Evolutionary conservation across 2,797 vertebrate genomes (phyloP), one percentile per base, ranked within the genome.

Genomic region (Brachymystax lenok): DNA sequence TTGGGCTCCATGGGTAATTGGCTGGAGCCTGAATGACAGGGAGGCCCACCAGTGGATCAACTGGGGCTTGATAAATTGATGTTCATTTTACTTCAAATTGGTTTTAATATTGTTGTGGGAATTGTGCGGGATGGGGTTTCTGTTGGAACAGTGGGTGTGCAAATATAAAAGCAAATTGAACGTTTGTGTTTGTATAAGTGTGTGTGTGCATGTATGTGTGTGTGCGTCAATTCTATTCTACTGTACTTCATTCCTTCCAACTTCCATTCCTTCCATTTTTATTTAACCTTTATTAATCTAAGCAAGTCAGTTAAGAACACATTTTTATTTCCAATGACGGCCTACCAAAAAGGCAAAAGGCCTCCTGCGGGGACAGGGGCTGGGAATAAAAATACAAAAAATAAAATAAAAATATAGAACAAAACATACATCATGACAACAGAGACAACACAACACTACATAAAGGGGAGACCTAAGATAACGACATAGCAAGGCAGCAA

Each of bases 21-120:
- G 91, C 91, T 90, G 88, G 92, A 91, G 92, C 91, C 91, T 90
- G 87, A 92, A 91, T 90, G 92, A 93, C 91, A 90, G 88, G 85
- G 90, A 91, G 86, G 89, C 91, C 90, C 92, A 88, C 87, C 14
- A 83, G 69, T 80, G 86, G 88, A 91, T 90, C 87, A 90, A 64
- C 87, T 85, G 90, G 89, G 87, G 86, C 86, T 91, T 92, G 89
- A 93, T 93, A 92, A 93, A 94, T 90, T 87, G 91, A 92, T 87
- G 84, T 84, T 91, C 86, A 77, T 83, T 83, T 13, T 83, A 66
- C 83, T 86, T 73, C 78, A 77, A 66, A 86, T 82, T 80, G 76
- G 82, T 90, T 88, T 69, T 72, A 77, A 73, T 86, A 79, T 73
- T 88, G 82, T 86, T 88, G 87, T 75, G 80, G 85, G 87, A 84